Conservation (phyloP, 2,797 vertebrate genomes). For the Lutjanus argentimaculatus region DNA sequence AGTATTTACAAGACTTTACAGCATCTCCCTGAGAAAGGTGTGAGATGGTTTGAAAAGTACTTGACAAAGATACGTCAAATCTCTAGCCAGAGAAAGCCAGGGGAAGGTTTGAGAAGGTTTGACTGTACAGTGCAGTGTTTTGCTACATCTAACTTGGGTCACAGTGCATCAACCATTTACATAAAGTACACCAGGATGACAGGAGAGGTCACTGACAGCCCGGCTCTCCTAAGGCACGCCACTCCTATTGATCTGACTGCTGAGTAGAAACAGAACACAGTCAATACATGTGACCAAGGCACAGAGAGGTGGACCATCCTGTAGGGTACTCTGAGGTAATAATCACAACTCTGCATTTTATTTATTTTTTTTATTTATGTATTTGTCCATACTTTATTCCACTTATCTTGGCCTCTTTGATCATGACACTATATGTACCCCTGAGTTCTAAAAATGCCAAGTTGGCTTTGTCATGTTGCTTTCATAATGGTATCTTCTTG, state of each 20-base stretch:
- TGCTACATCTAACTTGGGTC: background rate
- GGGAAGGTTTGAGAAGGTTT: no score
- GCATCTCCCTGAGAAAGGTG: no score
- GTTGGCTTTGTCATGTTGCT: no score
- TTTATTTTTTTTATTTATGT: background rate
- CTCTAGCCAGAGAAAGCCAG: no score
- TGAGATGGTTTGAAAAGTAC: background rate
- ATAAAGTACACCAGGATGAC: background rate
- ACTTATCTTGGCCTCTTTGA: no score
- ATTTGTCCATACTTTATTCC: no score
- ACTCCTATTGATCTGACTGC: conserved; percentile 6
- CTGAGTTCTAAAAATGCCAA: no score
- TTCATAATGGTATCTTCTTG: no score
- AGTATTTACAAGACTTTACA: background rate
- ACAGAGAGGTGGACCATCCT: background rate
- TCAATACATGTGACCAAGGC: conserved; percentile 18
- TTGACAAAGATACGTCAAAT: background rate
- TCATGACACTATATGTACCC: no score
- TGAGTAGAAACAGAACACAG: background rate
- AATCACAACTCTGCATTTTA: background rate
- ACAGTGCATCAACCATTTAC: background rate
- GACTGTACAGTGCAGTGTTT: background rate
- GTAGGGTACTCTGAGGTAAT: background rate
- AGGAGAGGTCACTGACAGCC: background rate
- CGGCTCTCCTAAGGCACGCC: background rate